A percentile compares a stretch with the other conserved stretches of the same genome.
Evolutionary conservation across 2,888 invertebrate genomes (phyloP).

Genomic region (Pyralis farinalis): DNA sequence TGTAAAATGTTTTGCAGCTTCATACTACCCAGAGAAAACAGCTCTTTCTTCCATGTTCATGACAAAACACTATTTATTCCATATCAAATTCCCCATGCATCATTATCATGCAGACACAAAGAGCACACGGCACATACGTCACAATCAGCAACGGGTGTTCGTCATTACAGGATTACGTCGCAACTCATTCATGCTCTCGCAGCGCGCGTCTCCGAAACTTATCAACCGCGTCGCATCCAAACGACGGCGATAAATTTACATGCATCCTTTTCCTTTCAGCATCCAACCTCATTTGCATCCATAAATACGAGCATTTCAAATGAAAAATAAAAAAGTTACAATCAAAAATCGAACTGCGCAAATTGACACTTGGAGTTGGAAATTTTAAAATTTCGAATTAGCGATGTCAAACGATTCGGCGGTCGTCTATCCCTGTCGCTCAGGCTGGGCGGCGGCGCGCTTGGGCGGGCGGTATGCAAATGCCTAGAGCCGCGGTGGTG

Average conservation of each 20-base stretch:
- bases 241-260: conserved; percentile 75
- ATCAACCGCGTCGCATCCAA: conserved; percentile 53
- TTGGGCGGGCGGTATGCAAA: conserved; percentile 82
- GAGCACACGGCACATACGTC: conserved; percentile 25
- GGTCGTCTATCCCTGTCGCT: conserved; percentile 71
- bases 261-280: conserved; percentile 68
- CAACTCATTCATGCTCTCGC: conserved; percentile 67
- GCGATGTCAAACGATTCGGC: conserved; percentile 47
- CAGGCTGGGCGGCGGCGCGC: conserved; percentile 77
- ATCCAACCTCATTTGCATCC: conserved; percentile 48
- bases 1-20: too few relatives aligned
- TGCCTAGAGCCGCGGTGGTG: conserved; percentile 67
- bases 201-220: conserved; percentile 52
- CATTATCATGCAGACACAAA: conserved; percentile 8
- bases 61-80: conserved; percentile 3
- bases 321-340: conserved; percentile 6
- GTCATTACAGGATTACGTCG: conserved; percentile 59
- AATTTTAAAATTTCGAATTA: conserved; percentile 25
- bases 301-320: conserved; percentile 5
- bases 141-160: conserved; percentile 45
- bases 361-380: background rate
- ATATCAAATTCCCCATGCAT: conserved; percentile 6
- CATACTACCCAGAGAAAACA: too few relatives aligned
- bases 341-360: conserved; percentile 5
- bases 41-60: background rate